Evolutionary conservation across 2,888 invertebrate genomes (phyloP).

Genomic region (Malthinus flaveolus): DNA sequence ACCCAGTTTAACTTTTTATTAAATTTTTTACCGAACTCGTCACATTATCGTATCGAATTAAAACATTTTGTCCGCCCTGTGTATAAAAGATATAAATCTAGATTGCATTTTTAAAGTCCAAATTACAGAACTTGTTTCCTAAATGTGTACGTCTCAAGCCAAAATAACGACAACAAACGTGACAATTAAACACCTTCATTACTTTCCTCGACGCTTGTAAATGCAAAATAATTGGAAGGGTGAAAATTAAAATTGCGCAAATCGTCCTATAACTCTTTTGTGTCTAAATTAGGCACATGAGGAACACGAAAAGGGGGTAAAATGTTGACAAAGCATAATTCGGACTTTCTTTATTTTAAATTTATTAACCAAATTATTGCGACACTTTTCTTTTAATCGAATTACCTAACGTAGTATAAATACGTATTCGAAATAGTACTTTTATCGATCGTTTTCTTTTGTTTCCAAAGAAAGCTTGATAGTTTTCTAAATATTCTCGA

Average conservation of each 20-base stretch:
- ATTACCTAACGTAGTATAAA: too few relatives aligned
- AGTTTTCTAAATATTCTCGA: slow-evolving; percentile 40
- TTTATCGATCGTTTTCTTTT: slow-evolving; percentile 7
- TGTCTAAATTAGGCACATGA: slow-evolving; percentile 23
- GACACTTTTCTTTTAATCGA: not conserved
- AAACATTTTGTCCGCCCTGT: too few relatives aligned
- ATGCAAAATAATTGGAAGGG: slow-evolving; percentile 20
- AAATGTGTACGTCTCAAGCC: slow-evolving; percentile 28
- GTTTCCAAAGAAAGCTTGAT: slow-evolving; percentile 28
- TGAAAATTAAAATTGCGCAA: slow-evolving; percentile 25
- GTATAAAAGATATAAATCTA: not conserved
- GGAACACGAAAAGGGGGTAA: slow-evolving; percentile 1
- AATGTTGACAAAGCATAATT: slow-evolving; percentile 4
- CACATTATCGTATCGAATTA: not conserved
- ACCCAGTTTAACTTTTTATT: not conserved
- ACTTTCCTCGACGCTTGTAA: slow-evolving; percentile 29
- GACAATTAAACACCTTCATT: slow-evolving; percentile 37
- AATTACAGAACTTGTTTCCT: not conserved
- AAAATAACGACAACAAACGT: slow-evolving; percentile 36
- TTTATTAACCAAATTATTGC: not conserved
- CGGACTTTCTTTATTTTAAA: not conserved
- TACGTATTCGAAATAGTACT: not conserved
- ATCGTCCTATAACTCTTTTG: slow-evolving; percentile 22
- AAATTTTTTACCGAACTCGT: not conserved
- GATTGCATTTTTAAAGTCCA: not conserved